Conservation (phyloP, 2,797 vertebrate species). For the Luscinia luscinia region DNA sequence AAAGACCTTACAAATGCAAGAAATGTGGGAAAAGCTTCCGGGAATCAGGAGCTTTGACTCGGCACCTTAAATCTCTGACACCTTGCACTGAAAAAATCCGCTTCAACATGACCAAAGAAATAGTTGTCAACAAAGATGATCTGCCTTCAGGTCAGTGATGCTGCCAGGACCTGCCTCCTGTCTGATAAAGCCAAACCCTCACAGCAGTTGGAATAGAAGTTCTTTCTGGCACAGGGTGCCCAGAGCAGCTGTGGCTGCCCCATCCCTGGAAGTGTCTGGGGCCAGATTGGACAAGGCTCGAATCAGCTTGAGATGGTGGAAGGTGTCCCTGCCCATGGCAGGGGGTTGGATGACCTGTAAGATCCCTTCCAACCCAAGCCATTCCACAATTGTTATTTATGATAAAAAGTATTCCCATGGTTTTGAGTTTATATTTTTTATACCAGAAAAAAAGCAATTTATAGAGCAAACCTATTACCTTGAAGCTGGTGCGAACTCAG, state of each 20-base stretch:
- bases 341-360: not conserved
- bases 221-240: not conserved
- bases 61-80: constrained; percentile 95
- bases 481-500: not conserved
- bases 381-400: not conserved
- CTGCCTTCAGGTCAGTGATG: constrained; percentile 81
- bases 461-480: not conserved
- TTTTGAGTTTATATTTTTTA: not conserved
- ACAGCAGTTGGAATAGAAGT: not conserved
- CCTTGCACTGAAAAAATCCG: constrained; percentile 97
- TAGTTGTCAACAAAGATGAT: constrained; percentile 87
- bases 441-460: not conserved
- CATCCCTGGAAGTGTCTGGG: not conserved
- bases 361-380: not conserved
- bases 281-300: rapidly evolving
- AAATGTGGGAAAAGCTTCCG: constrained; percentile 96
- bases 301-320: not conserved
- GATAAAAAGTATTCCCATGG: not conserved
- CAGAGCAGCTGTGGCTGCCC: not conserved
- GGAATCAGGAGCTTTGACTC: constrained; percentile 94
- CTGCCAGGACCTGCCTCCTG: not conserved
- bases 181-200: not conserved
- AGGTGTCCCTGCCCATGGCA: not conserved
- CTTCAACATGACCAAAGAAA: constrained; percentile 90
- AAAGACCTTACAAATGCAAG: constrained; percentile 93